phyloP scores from a whole-genome alignment of 2,113 vertebrate species.

The Lucifuga dentata region DNA sequence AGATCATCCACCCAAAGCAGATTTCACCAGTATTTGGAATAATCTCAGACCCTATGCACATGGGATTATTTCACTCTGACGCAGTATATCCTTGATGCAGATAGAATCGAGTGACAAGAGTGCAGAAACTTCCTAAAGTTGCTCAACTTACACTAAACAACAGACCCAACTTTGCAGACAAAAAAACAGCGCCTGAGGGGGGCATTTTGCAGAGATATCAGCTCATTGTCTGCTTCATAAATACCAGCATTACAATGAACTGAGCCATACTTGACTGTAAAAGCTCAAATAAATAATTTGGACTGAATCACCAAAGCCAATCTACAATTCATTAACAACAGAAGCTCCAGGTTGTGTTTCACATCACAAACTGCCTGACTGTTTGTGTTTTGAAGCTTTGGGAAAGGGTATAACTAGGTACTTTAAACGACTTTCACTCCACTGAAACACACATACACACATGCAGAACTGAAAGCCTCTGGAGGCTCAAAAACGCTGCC shows the following conservation, averaged over 20 bases:
- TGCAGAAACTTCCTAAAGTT: constrained; percentile 13
- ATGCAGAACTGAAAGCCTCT: constrained; percentile 8
- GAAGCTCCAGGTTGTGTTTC: constrained; percentile 32
- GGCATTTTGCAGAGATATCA: constrained; percentile 9
- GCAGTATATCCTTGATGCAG: background rate
- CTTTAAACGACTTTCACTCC: constrained; percentile 1
- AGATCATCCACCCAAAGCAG: background rate
- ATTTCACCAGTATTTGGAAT: constrained; percentile 1
- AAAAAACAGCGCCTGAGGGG: background rate
- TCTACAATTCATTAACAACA: constrained; percentile 59
- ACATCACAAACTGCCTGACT: constrained; percentile 46
- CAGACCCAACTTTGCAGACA: constrained; percentile 8
- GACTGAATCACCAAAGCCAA: constrained; percentile 56
- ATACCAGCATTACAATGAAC: constrained; percentile 35
- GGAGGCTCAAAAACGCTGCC: constrained; percentile 23
- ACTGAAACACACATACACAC: constrained; percentile 18
- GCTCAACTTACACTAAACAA: constrained; percentile 27
- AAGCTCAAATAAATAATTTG: constrained; percentile 53
- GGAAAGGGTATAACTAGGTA: background rate
- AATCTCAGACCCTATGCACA: constrained; percentile 6
- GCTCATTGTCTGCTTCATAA: constrained; percentile 51
- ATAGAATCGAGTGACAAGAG: constrained; percentile 17
- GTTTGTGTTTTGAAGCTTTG: constrained; percentile 15
- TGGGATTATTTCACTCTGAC: too few species aligned
- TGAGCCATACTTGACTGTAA: constrained; percentile 42